phyloP scores from a whole-genome alignment of 1,140 invertebrate genomes.

The Helicoverpa armigera region DNA sequence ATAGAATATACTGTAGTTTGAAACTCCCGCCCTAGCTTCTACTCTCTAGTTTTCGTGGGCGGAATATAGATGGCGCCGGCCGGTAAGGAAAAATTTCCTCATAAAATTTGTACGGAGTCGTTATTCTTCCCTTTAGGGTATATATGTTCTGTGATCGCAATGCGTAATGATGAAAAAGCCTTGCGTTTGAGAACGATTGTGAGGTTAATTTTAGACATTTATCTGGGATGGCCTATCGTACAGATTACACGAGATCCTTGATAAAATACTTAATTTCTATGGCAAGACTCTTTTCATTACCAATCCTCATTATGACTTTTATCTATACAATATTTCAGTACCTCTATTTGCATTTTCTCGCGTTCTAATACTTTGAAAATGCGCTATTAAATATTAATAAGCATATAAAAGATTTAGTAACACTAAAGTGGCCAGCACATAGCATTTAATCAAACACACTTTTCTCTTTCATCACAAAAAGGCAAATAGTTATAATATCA shows the following conservation, averaged over 20 bases:
- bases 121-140: too few relatives aligned
- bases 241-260: conserved; percentile 41
- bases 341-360: conserved; percentile 16
- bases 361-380: background rate
- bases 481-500: background rate
- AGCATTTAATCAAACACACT: too few relatives aligned
- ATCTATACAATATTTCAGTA: background rate
- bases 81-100: too few relatives aligned
- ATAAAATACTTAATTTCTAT: conserved; percentile 32
- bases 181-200: conserved; percentile 9
- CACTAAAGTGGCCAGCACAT: background rate
- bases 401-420: conserved; percentile 8
- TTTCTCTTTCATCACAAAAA: background rate
- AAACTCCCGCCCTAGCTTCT: too few relatives aligned
- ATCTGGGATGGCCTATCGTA: conserved; percentile 9
- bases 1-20: too few relatives aligned
- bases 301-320: background rate
- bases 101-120: too few relatives aligned
- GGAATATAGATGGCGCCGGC: too few relatives aligned
- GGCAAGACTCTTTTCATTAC: conserved; percentile 36
- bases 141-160: too few relatives aligned
- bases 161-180: background rate
- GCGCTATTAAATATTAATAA: background rate
- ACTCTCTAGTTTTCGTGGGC: too few relatives aligned
- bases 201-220: conserved; percentile 37